Evolutionary conservation across 2,888 invertebrate genomes (phyloP).

Genomic region (Pogonocherus hispidulus): DNA sequence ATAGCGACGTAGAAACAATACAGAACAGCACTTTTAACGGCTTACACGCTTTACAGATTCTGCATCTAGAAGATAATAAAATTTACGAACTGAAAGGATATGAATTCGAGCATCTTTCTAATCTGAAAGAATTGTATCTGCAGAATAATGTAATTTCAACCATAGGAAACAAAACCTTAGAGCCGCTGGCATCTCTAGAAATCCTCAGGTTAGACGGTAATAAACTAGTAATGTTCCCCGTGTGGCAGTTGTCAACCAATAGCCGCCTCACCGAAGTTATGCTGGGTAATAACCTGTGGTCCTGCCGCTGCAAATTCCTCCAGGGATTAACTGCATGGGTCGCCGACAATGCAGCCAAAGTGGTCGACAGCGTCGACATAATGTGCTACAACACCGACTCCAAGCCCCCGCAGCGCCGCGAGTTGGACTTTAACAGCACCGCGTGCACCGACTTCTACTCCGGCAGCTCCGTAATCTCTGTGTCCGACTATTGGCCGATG

Average conservation of each 20-base stretch:
- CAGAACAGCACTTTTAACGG: constrained; percentile 94
- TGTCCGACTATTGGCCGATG: constrained; percentile 88
- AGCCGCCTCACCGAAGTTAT: constrained; percentile 81
- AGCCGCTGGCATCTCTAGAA: constrained; percentile 83
- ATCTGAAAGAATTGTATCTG: constrained; percentile 85
- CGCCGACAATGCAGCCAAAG: constrained; percentile 84
- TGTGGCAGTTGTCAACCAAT: constrained; percentile 82
- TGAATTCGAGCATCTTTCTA: constrained; percentile 86
- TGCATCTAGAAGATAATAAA: constrained; percentile 90
- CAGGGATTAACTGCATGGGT: constrained; percentile 88
- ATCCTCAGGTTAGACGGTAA: constrained; percentile 88
- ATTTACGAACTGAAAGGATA: constrained; percentile 84
- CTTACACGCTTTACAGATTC: constrained; percentile 80
- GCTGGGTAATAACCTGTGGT: constrained; percentile 89
- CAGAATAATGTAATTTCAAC: constrained; percentile 87
- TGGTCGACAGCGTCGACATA: constrained; percentile 83
- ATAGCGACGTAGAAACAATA: constrained; percentile 85
- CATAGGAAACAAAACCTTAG: constrained; percentile 86
- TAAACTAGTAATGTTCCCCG: constrained; percentile 82
- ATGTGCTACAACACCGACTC: constrained; percentile 86
- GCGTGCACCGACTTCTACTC: constrained; percentile 90
- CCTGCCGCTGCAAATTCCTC: constrained; percentile 90
- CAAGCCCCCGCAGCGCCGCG: constrained; percentile 81
- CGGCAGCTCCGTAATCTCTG: constrained; percentile 85
- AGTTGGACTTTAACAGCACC: constrained; percentile 87